Evolutionary conservation across 2,113 vertebrate genomes (phyloP).

Genomic region (Corythoichthys intestinalis): DNA sequence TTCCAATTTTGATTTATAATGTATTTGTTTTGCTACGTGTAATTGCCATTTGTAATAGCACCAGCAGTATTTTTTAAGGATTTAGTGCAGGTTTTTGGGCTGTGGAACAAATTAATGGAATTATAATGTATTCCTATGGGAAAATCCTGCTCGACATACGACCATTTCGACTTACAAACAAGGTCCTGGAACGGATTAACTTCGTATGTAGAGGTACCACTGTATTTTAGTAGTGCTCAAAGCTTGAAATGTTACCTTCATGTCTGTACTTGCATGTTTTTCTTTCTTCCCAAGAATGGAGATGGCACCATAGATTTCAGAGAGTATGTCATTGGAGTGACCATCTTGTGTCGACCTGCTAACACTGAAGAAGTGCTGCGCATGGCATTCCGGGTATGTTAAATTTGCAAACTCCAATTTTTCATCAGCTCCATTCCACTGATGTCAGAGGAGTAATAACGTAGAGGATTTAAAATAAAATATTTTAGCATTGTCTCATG

Average conservation of each 20-base stretch:
- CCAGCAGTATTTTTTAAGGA: too few relatives aligned
- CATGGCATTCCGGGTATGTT: slow-evolving; percentile 87
- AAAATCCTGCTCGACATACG: too few relatives aligned
- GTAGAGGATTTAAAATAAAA: neutral
- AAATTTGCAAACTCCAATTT: neutral
- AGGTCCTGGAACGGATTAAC: too few relatives aligned
- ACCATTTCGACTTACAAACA: too few relatives aligned
- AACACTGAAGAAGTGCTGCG: slow-evolving; percentile 91
- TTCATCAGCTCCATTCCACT: neutral
- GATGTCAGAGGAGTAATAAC: neutral
- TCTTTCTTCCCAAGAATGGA: slow-evolving; percentile 72
- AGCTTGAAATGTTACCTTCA: neutral
- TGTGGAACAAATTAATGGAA: too few relatives aligned
- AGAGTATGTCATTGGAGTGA: slow-evolving; percentile 96
- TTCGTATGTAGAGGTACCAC: too few relatives aligned
- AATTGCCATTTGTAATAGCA: too few relatives aligned
- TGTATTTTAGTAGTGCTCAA: neutral
- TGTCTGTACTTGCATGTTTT: neutral
- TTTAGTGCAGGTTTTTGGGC: too few relatives aligned
- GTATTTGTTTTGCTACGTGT: too few relatives aligned
- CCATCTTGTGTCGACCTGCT: slow-evolving; percentile 88
- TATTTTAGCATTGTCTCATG: neutral
- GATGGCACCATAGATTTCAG: slow-evolving; percentile 97
- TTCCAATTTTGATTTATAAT: too few relatives aligned
- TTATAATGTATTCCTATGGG: too few relatives aligned